Evolutionary conservation across 2,888 invertebrate genomes (phyloP), one percentile per base, ranked within the genome.

Genomic region (Oxyteleia sp.): DNA sequence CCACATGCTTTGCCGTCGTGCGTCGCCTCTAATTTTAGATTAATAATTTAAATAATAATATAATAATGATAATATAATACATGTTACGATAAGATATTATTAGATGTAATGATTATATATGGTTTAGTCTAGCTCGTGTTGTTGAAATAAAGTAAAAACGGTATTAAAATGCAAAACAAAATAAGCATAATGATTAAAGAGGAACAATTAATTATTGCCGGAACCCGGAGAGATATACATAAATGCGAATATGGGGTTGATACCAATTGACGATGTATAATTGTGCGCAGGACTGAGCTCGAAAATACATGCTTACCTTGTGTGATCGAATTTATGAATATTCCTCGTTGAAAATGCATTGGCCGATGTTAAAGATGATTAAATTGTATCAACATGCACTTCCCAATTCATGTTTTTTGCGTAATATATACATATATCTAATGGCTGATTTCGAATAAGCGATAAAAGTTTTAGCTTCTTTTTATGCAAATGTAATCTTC

Each of bases 31-130:
- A 91, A 93, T 91, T 92, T 92, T 93, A 93, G 93, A 92, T 92
- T 92, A 92, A 92, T 92, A 90, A 92, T 93, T 93, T 92, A 93
- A 93, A 91, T 85, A 86, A 84, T 90, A 90, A 91, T 89, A 89
- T 85, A 88, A 88, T 87, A 87, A 86, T 89, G 87, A 92, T 92
- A 91, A 92, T 93, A 91, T 91, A 91, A 92, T 93, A 93, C 92
- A 92, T 93, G 93, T 93, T 93, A 93, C 88, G 91, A 91, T 93
- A 93, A 93, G 93, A 93, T 93, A 93, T 93, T 93, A 93, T 92
- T 93, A 93, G 93, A 93, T 92, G 93, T 93, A 93, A 93, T 93
- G 93, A 93, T 93, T 93, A 93, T 93, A 91, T 90, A 93, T 93
- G 92, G 92, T 92, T 92, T 93, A 93, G 93, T 92, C 89, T 93